Conservation (phyloP, 2,888 invertebrate genomes). For the Ditylenchus weischeri region DNA sequence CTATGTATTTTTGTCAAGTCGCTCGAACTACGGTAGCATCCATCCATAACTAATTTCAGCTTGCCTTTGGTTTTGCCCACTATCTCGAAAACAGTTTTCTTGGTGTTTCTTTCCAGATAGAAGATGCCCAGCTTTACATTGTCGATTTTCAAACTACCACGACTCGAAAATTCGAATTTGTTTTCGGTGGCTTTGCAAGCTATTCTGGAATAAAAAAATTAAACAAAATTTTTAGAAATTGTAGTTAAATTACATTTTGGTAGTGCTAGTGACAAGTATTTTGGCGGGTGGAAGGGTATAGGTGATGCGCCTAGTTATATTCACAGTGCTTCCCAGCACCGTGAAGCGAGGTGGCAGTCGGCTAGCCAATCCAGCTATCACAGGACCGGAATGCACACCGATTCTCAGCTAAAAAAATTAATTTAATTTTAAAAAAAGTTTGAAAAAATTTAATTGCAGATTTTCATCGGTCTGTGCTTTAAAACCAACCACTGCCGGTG, state of each 20-base stretch:
- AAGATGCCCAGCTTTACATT: no score
- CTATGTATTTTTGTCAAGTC: no score
- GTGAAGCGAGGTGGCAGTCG: conserved; percentile 48
- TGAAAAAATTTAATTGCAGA: neutral
- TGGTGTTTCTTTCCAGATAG: no score
- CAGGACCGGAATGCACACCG: conserved; percentile 48
- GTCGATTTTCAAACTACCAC: no score
- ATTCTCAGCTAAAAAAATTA: conserved; percentile 36
- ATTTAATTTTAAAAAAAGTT: neutral
- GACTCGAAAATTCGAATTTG: no score
- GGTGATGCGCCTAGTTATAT: conserved; percentile 37
- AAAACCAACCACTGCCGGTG: conserved; percentile 38
- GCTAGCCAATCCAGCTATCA: conserved; percentile 51
- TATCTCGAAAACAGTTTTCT: no score
- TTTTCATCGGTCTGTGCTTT: no score
- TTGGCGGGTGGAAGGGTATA: conserved; percentile 38
- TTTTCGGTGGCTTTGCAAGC: no score
- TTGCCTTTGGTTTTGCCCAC: no score
- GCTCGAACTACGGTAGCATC: no score
- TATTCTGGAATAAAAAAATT: no score
- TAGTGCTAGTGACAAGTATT: conserved; percentile 46
- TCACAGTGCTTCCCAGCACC: conserved; percentile 50
- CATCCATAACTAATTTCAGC: no score
- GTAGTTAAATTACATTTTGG: conserved; percentile 39
- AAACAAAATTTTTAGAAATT: neutral